Base-by-base conservation (phyloP, 2,888 invertebrate species). In the Lithophane ornitopus region DNA sequence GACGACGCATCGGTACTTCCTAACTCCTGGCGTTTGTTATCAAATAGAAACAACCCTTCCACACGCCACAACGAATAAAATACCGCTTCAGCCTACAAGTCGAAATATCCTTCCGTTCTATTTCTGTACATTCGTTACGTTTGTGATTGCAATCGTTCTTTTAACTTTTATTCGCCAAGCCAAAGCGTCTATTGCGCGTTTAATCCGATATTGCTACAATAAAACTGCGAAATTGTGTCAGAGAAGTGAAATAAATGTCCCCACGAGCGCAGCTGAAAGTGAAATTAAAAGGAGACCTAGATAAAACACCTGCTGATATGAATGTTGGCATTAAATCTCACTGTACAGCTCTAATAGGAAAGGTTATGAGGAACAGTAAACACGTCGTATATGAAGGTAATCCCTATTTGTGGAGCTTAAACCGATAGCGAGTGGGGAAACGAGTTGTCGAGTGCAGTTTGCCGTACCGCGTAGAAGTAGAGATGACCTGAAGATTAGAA, bases 61-160 rank as follows among this genome's bases (percentile, higher is more conserved):
- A 16, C 56, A 71, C 22, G 44, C 46, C 59, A 70, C 65, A 26
- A 65, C 28, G 58, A 70, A 78, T 85, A 74, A 71, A 81, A 70
- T 67, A 52, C 62, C 52, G 46, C 52, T 74, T 52, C 44, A 39
- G 61, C 39, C 61, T 74, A 69, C 39, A 54, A 58, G 56, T 63
- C 16, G n/a, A 74, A 70, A 70, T 74, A 44, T 74, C 59, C 6
- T 19, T 62, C 56, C 46, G 39, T 82, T 87, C 69, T 66, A 66
- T 77, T 82, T 76, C 63, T n/a, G 54, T 59, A 54, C 66, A 77
- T 85, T 82, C 59, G 66, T 80, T 76, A 72, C 74, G 62, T 68
- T 71, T 62, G 56, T 73, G 73, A 85, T 83, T 83, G 71, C 81
- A 73, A 83, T 82, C 62, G 59, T 78, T 74, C 74, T 80, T 75